These are phyloP conservation scores for Brotogeris chrysoptera DNA, from an alignment of 2,797 vertebrate species.

Conservation along the genomic window DNA sequence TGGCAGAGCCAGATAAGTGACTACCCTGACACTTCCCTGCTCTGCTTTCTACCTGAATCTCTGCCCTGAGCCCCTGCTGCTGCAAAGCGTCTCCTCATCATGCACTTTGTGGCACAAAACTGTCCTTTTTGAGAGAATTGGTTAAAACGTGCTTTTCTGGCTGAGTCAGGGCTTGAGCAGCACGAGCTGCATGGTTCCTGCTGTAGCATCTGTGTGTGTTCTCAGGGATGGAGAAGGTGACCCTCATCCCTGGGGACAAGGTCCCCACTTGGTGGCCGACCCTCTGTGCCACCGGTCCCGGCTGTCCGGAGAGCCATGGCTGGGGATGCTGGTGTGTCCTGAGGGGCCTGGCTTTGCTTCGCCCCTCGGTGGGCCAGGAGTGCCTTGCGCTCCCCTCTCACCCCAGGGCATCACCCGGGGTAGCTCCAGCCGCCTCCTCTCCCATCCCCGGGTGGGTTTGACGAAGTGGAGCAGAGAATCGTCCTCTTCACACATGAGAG, in stretches of 20 bases:
- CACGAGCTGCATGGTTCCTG: not conserved
- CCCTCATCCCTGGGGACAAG: not conserved
- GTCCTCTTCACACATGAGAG: constrained; percentile 50
- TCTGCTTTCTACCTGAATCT: not conserved
- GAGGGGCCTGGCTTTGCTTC: not conserved
- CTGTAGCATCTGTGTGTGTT: not conserved
- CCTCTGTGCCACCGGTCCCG: accelerated
- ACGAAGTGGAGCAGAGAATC: constrained; percentile 63
- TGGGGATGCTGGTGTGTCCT: not conserved
- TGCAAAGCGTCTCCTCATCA: not conserved
- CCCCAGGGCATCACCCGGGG: not conserved
- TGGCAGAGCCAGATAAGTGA: not conserved
- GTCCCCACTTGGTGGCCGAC: not conserved
- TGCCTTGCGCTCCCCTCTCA: not conserved
- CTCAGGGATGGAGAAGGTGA: not conserved
- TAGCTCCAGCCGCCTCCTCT: not conserved
- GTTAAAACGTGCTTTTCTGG: not conserved
- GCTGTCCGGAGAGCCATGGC: not conserved
- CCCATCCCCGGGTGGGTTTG: not conserved
- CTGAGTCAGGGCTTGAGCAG: not conserved
- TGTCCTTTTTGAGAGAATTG: not conserved
- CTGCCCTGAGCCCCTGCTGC: not conserved
- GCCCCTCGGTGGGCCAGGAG: not conserved
- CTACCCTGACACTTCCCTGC: not conserved
- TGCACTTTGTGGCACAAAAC: accelerated